Base-by-base conservation (phyloP, 2,888 invertebrate genomes). In the Alloplasta piceator region DNA sequence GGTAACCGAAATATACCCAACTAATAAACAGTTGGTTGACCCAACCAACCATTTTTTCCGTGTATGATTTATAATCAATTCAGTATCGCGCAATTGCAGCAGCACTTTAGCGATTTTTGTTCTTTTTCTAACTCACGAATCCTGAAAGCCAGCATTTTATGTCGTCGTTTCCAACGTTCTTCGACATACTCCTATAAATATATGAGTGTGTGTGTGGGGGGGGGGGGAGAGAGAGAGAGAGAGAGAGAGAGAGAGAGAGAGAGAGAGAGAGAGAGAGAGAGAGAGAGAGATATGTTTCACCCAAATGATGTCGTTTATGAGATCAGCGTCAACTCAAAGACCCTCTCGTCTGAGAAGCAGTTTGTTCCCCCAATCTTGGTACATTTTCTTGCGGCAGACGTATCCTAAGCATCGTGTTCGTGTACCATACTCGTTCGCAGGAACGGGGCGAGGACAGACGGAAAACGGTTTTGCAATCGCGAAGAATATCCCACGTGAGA, bases 391-490 rank as follows among this genome's bases (percentile, higher is more conserved):
- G 58, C 63, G 64, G 38, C 48, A 26, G 1, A 26, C 26, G 26
- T 26, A 26, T 26, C 26, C 26, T 26, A 26, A 26, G 26, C 60
- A 14, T 16, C 26, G 50, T 39, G n/a, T n/a, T n/a, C n/a, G 48
- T 73, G 78, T 78, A 75, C 78, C 61, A 78, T 82, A 78, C 72
- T 60, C 75, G 80, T 74, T 60, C 41, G 26, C 26, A 3, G 3
- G 26, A 39, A 55, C 4, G 4, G 4, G 39, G 71, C 48, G 26
- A 12, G 50, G n/a, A 50, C 9, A 38, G 85, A 84, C 82, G 81
- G 84, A 84, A 87, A 58, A 52, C 63, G 74, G 87, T 89, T 89
- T 89, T 87, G 88, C 88, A 88, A 90, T 89, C 87, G 87, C 26
- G 26, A 26, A 85, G 85, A 86, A 86, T 87, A 86, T 84, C 85